Percentiles rank a stretch among this genome's conserved stretches.
Conservation (phyloP, 2,888 invertebrate species). For the Acanthosepion lycidas region DNA sequence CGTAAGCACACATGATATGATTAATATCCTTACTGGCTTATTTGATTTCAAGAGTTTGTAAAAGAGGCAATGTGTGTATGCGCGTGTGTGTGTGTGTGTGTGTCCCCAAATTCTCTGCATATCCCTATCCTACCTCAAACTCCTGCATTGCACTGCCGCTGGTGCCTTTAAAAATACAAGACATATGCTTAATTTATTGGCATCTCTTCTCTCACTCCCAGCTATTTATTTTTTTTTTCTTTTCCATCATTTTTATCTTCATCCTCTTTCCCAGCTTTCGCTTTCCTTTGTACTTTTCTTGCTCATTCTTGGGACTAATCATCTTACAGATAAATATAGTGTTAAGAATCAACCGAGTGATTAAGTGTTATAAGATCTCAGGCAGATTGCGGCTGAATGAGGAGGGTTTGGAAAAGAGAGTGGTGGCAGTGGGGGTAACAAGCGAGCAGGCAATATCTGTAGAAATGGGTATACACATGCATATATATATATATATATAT, state of each 20-base stretch:
- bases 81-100: neutral
- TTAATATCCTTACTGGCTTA: slow-evolving; percentile 21
- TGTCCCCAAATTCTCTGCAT: neutral
- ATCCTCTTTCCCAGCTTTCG: neutral
- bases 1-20: slow-evolving; percentile 17
- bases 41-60: slow-evolving; percentile 9
- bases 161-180: slow-evolving; percentile 33
- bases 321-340: slow-evolving; percentile 33
- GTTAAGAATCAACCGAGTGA: slow-evolving; percentile 9
- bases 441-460: neutral
- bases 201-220: neutral
- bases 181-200: slow-evolving; percentile 33
- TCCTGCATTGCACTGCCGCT: neutral
- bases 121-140: neutral
- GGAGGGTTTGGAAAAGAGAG: neutral
- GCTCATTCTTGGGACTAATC: neutral
- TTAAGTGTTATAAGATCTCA: slow-evolving; percentile 33
- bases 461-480: neutral
- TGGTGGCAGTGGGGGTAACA: neutral
- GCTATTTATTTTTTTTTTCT: neutral
- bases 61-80: neutral
- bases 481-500: slow-evolving; percentile 33
- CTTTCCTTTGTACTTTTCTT: neutral
- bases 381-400: neutral
- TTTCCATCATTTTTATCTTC: neutral